Evolutionary conservation across 2,888 invertebrate genomes (phyloP).

Genomic region (Tipula confusa): DNA sequence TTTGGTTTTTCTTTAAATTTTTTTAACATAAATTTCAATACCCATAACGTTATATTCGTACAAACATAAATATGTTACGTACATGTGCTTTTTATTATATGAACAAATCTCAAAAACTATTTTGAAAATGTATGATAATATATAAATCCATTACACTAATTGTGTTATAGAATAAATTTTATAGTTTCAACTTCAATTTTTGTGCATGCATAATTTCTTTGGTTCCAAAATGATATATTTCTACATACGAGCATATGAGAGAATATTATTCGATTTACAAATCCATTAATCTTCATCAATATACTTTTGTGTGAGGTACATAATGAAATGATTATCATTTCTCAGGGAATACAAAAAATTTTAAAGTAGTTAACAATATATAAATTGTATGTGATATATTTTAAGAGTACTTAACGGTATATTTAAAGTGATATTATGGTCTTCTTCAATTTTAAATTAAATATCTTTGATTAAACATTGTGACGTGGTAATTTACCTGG

Average conservation of each 20-base stretch:
- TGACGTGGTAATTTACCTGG: not conserved
- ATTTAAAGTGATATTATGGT: not conserved
- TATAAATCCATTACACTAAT: slow-evolving; percentile 14
- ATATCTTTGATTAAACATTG: not conserved
- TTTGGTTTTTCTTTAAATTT: not conserved
- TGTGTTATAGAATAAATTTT: slow-evolving; percentile 12
- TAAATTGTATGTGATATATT: not conserved
- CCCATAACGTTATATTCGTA: not conserved
- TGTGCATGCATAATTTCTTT: not conserved
- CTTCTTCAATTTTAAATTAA: not conserved
- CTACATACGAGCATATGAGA: not conserved
- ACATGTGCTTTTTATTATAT: not conserved
- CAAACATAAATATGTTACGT: not conserved
- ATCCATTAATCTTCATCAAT: not conserved
- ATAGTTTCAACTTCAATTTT: not conserved
- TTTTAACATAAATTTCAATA: not conserved
- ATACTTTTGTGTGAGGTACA: not conserved
- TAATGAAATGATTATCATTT: not conserved
- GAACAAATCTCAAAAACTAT: not conserved
- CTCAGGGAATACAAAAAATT: not conserved
- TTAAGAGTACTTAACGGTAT: not conserved
- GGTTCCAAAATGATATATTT: not conserved
- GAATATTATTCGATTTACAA: not conserved
- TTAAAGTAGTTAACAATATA: not conserved
- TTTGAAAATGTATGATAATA: not conserved